Evolutionary conservation across 2,113 vertebrate genomes (phyloP).

Genomic region (Phocoena phocoena): DNA sequence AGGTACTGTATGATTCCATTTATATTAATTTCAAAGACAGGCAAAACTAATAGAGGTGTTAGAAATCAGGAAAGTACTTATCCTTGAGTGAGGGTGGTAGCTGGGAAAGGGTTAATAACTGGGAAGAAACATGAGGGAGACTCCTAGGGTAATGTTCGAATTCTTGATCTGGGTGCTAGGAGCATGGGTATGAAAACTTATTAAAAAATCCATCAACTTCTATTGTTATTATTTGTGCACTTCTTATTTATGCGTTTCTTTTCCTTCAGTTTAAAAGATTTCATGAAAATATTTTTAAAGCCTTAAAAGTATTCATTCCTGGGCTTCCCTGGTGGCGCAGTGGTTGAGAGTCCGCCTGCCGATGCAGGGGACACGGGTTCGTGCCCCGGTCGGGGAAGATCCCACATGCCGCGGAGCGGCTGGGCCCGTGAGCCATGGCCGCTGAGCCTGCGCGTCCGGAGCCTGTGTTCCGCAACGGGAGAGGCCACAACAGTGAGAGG

Average conservation of each 20-base stretch:
- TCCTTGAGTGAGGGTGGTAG: background rate
- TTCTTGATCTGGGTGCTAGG: background rate
- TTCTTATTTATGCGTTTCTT: background rate
- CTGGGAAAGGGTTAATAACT: background rate
- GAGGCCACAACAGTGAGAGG: too few relatives aligned
- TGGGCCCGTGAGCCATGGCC: too few relatives aligned
- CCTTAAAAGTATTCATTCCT: background rate
- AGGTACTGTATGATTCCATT: background rate
- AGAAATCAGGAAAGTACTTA: background rate
- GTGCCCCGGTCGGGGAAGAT: too few relatives aligned
- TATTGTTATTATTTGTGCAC: background rate
- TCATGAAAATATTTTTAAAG: background rate
- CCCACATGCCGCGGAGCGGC: too few relatives aligned
- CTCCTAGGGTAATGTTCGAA: background rate
- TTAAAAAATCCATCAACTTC: background rate
- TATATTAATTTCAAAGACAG: background rate
- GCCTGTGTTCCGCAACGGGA: too few relatives aligned
- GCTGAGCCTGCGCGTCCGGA: too few relatives aligned
- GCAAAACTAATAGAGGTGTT: background rate
- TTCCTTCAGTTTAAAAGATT: constrained; percentile 10
- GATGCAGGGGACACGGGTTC: too few relatives aligned
- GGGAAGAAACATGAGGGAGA: background rate
- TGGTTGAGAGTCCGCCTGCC: too few relatives aligned
- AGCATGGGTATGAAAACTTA: background rate
- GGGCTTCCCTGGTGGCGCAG: too few relatives aligned